Base-by-base conservation (phyloP, 2,113 vertebrate genomes). In the Cnemophilus loriae region DNA sequence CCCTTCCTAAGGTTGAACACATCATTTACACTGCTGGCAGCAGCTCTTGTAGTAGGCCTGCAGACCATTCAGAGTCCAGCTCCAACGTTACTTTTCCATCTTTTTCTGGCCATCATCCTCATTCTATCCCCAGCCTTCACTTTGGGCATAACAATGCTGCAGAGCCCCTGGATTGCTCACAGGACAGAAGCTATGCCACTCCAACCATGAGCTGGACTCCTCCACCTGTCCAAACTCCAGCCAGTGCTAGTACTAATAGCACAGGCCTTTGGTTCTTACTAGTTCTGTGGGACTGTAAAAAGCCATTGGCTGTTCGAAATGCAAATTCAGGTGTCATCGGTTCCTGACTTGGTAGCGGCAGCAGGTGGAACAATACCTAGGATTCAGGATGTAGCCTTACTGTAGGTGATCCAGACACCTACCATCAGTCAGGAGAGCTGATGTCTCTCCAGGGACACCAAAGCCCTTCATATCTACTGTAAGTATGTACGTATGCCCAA, bases 141-240 rank as follows among this genome's bases (percentile, higher is more conserved):
- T 59, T 63, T 44, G 42, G 9, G 9, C 0, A 0, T 61, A 65
- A 23, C 32, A 61, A 5, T 12, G 7, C 12, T 41, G 16, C 21
- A 78, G 49, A 53, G 9, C 1, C 41, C 24, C 33, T 65, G 64
- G 46, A 42, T 16, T 59, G 10, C 13, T 50, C 33, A 28, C 32
- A 65, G 42, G 23, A 20, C 28, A 64, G 30, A 65, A 84, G 30
- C 8, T 47, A 4, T 52, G 64, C 10, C 35, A n/a, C 27, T 41
- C 30, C 39, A 47, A 30, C 9, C 56, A 9, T 19, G 41, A 78
- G 7, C 46, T 74, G 60, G 56, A n/a, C 37, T 87, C n/a, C 7
- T 74, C 18, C 1, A 6, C 8, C 7, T 56, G 7, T 21, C n/a
- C 1, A 7, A 77, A n/a, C 5, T 24, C 4, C 60, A 82, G 35